A percentile compares a stretch with the other conserved stretches of the same genome.
Evolutionary conservation across 2,113 vertebrate species (phyloP).

Genomic region (Orthonyx spaldingii): DNA sequence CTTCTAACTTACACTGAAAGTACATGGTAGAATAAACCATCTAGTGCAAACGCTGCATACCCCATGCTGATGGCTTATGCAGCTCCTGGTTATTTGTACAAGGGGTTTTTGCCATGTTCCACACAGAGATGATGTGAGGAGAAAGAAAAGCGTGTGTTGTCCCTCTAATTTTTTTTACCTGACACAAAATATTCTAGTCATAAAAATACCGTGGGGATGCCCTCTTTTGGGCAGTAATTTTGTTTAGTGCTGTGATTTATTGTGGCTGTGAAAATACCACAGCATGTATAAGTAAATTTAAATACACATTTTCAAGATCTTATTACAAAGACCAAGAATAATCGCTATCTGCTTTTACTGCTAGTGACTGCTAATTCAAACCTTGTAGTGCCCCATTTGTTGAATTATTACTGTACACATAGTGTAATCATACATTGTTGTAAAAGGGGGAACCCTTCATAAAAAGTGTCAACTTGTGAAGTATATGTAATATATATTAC

Average conservation of each 20-base stretch:
- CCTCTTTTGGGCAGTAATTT: conserved; percentile 5
- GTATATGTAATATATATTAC: conserved; percentile 32
- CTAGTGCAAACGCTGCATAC: background rate
- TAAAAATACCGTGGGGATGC: background rate
- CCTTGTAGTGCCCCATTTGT: conserved; percentile 39
- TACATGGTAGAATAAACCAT: background rate
- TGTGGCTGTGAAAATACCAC: background rate
- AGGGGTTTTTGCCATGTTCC: background rate
- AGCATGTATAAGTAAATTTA: conserved; percentile 25
- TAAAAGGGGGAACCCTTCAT: conserved; percentile 41
- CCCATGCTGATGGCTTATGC: background rate
- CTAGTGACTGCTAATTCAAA: conserved; percentile 50
- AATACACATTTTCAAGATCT: conserved; percentile 24
- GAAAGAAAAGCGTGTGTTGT: background rate
- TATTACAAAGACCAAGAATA: conserved; percentile 33
- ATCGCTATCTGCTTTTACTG: conserved; percentile 25
- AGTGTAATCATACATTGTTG: conserved; percentile 41
- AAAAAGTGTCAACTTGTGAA: conserved; percentile 48
- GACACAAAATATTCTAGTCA: background rate
- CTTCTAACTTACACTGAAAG: conserved; percentile 10
- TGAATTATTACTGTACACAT: conserved; percentile 56
- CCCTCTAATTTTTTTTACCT: background rate
- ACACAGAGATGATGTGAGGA: background rate
- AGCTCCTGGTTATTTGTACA: conserved; percentile 21
- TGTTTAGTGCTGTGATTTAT: conserved; percentile 27